A percentile compares a stretch with the other conserved stretches of the same genome.
These are phyloP conservation scores for Antitype chi DNA, from an alignment of 2,888 invertebrate genomes.

Conservation along the genomic window DNA sequence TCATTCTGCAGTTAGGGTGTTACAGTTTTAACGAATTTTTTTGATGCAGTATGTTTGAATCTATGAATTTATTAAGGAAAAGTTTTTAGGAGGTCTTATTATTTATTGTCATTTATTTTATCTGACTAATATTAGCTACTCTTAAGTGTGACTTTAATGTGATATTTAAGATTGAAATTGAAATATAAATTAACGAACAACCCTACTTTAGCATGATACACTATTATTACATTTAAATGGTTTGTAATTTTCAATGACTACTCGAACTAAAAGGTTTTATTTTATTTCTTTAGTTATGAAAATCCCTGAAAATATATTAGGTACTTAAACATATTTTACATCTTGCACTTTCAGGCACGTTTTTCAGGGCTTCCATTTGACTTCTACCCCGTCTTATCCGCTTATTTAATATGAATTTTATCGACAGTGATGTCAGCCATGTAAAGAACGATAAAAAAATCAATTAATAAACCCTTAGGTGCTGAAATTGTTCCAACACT, in stretches of 20 bases:
- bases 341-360: neutral
- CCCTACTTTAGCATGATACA: neutral
- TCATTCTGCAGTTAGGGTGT: conserved; percentile 47
- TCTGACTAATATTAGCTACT: neutral
- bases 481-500: no score
- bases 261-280: no score
- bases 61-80: neutral
- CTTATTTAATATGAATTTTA: neutral
- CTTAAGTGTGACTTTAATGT: neutral
- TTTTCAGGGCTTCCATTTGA: neutral
- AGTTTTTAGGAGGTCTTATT: neutral
- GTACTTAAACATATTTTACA: neutral
- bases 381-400: neutral
- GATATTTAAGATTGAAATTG: neutral
- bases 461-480: neutral
- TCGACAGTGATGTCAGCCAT: neutral
- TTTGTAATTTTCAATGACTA: neutral
- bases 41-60: neutral
- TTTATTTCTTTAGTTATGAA: neutral
- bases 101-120: no score
- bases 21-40: conserved; percentile 33
- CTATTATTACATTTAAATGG: neutral
- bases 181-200: neutral
- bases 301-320: no score
- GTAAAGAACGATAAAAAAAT: neutral